Evolutionary conservation across 2,797 vertebrate species (phyloP), one percentile per base, ranked within the genome.

Genomic region (Adrianichthys oophorus): DNA sequence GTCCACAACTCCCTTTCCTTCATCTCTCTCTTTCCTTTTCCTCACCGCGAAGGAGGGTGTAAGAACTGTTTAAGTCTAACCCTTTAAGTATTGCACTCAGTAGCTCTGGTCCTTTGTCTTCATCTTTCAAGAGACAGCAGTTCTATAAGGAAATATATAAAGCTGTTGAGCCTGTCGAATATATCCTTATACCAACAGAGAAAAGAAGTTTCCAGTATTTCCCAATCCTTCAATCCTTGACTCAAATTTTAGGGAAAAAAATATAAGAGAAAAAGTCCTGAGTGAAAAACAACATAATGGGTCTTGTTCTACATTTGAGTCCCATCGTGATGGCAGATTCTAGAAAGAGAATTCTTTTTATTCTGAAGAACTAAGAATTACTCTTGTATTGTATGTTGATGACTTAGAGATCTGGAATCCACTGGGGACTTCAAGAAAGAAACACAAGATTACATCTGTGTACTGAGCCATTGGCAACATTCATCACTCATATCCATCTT

Each of bases 401-500:
- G 24, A 26, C 4, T 26, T 26, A 26, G 24, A 26, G 24, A 26
- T 26, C 4, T 26, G 24, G 3, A 26, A 26, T 40, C 78, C 46
- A 3, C 63, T 79, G 6, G 66, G 73, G 52, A 67, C 62, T 37
- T 76, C 61, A 5, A 26, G 53, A 32, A 72, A 67, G 15, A 76
- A 69, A 10, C 68, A 75, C 19, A 70, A 50, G 8, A 62, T 66
- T 32, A 75, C 66, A 51, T 47, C 65, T 15, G 69, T 76, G 7
- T 72, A 76, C 56, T 72, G 65, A 48, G 56, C 60, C 1, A 62
- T 69, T 47, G 62, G 24, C 19, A 69, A 66, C 29, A n/a, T 65
- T 3, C 43, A 46, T 16, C 17, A 26, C 23, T 17, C 48, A 15
- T 73, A 40, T 41, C n/a, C 21, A 5, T 42, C 73, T 13, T 44